phyloP scores from a whole-genome alignment of 2,888 invertebrate genomes.

The Podabrus alpinus region DNA sequence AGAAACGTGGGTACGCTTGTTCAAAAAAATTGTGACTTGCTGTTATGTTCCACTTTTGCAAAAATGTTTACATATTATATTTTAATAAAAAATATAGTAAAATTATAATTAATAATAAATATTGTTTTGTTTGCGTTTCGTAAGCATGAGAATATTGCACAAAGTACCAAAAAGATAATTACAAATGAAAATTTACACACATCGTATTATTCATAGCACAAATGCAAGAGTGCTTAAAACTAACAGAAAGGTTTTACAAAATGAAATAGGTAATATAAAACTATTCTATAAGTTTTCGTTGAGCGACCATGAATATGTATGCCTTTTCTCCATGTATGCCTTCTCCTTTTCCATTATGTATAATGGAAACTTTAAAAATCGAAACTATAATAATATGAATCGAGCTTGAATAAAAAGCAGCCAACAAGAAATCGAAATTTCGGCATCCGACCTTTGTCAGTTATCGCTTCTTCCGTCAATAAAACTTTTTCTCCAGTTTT shows the following conservation, averaged over 20 bases:
- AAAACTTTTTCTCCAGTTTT: too few species aligned
- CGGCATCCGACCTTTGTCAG: background rate
- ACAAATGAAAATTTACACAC: slow-evolving; percentile 21
- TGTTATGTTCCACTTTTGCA: background rate
- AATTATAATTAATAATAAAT: background rate
- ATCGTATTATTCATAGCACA: background rate
- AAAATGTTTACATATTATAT: background rate
- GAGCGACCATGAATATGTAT: background rate
- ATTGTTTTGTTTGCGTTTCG: background rate
- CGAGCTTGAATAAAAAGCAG: background rate
- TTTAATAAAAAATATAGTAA: background rate
- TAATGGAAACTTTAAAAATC: background rate
- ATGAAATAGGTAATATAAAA: background rate
- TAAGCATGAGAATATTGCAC: background rate
- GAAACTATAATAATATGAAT: background rate
- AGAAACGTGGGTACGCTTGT: background rate
- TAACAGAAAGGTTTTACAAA: background rate
- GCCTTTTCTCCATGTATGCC: too few species aligned
- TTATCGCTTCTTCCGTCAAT: too few species aligned
- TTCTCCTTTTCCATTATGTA: background rate
- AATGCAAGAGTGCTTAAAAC: background rate
- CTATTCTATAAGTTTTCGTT: background rate
- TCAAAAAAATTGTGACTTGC: background rate
- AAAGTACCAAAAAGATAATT: background rate
- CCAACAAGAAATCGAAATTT: background rate